Percentiles rank a stretch among this genome's conserved stretches.
Evolutionary conservation across 2,113 vertebrate species (phyloP).

Genomic region (Barnardius zonarius): DNA sequence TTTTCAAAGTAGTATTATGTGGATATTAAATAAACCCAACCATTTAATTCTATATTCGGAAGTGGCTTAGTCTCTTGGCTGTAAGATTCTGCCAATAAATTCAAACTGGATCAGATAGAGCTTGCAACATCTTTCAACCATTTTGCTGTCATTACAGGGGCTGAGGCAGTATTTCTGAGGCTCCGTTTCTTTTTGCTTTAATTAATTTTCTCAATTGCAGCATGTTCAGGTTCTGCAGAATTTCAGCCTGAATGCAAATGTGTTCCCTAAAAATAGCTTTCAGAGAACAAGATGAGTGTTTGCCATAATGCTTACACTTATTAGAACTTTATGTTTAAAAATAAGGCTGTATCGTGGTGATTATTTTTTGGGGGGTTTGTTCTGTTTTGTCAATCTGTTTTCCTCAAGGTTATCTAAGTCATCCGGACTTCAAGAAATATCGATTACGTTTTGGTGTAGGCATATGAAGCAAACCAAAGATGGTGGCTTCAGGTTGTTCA

Average conservation of each 20-base stretch:
- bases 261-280: neutral
- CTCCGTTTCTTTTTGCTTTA: neutral
- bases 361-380: neutral
- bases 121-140: constrained; percentile 2
- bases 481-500: neutral
- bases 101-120: constrained; percentile 42
- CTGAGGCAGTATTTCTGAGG: constrained; percentile 1
- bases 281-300: neutral
- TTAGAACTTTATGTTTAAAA: neutral
- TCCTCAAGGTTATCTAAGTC: neutral
- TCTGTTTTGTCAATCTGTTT: neutral
- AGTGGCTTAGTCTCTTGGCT: constrained; percentile 17
- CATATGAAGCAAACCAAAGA: neutral
- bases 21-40: constrained; percentile 40
- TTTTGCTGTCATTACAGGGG: neutral
- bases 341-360: neutral
- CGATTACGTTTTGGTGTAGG: neutral
- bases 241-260: neutral
- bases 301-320: neutral
- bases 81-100: constrained; percentile 36
- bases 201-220: neutral
- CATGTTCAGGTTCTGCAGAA: neutral
- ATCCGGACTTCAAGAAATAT: neutral
- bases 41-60: constrained; percentile 38
- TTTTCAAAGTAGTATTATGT: constrained; percentile 48